Conservation (phyloP, 2,888 invertebrate species). For the Ophraella communa region DNA sequence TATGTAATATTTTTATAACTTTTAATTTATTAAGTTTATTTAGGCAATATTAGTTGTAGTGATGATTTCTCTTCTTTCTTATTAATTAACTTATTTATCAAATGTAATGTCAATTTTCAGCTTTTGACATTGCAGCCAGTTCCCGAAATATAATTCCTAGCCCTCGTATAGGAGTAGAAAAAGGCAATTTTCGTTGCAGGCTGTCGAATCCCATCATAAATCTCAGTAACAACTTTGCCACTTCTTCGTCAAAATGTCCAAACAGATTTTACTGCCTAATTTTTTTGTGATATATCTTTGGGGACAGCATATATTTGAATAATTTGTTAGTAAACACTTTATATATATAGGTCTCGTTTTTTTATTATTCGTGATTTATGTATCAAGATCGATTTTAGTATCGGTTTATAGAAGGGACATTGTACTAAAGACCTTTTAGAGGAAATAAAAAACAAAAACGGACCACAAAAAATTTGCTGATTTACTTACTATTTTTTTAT, state of each 20-base stretch:
- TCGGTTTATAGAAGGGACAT: slow-evolving; percentile 9
- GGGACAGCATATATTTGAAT: slow-evolving; percentile 25
- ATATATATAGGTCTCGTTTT: slow-evolving; percentile 13
- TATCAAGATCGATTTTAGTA: slow-evolving; percentile 11
- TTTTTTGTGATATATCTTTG: slow-evolving; percentile 16
- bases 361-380: slow-evolving; percentile 20
- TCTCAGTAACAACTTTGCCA: slow-evolving; percentile 17
- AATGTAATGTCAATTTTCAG: too few species aligned
- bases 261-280: slow-evolving; percentile 21
- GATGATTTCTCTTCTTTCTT: too few species aligned
- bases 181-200: background rate
- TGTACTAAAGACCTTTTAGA: background rate
- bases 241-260: slow-evolving; percentile 7
- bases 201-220: background rate
- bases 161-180: too few species aligned
- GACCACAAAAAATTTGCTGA: slow-evolving; percentile 12
- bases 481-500: background rate
- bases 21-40: too few species aligned
- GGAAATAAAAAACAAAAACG: slow-evolving; percentile 5
- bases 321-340: slow-evolving; percentile 26
- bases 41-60: too few species aligned
- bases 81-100: too few species aligned
- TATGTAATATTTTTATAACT: too few species aligned
- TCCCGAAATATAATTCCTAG: too few species aligned
- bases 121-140: too few species aligned